These are phyloP conservation scores for Drosophila lini DNA, from an alignment of 1,140 invertebrate species.

Conservation along the genomic window DNA sequence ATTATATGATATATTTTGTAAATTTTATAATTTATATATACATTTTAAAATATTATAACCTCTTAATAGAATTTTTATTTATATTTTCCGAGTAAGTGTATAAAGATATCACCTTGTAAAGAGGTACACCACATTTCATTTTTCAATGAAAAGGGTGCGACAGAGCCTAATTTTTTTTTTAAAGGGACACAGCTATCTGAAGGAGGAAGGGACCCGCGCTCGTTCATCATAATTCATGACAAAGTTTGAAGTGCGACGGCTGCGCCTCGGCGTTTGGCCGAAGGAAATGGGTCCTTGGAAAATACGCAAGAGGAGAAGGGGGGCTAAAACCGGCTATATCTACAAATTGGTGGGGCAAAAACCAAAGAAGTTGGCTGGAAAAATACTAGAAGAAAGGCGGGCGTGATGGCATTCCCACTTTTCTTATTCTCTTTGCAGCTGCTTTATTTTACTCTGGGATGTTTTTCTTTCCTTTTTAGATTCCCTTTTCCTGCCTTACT, in stretches of 20 bases:
- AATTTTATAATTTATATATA: too few species aligned
- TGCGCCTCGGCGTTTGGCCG: conserved; percentile 53
- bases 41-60: neutral
- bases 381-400: conserved; percentile 18
- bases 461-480: conserved; percentile 18
- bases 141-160: conserved; percentile 74
- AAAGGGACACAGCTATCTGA: neutral
- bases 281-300: conserved; percentile 40
- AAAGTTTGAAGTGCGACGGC: conserved; percentile 80
- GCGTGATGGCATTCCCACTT: conserved; percentile 50
- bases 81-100: neutral
- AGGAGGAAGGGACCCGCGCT: conserved; percentile 32
- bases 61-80: neutral
- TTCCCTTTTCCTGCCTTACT: conserved; percentile 35
- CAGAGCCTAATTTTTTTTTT: conserved; percentile 35
- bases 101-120: neutral
- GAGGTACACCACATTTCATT: conserved; percentile 36
- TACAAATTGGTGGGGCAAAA: conserved; percentile 66
- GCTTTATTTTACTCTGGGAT: conserved; percentile 23
- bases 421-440: conserved; percentile 38
- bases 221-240: conserved; percentile 83
- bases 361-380: conserved; percentile 14
- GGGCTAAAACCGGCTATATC: conserved; percentile 45
- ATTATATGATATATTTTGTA: too few species aligned
- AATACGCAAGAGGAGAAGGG: neutral